These are phyloP conservation scores for Pleuronectes platessa DNA, from an alignment of 2,113 vertebrate species.

Conservation along the genomic window DNA sequence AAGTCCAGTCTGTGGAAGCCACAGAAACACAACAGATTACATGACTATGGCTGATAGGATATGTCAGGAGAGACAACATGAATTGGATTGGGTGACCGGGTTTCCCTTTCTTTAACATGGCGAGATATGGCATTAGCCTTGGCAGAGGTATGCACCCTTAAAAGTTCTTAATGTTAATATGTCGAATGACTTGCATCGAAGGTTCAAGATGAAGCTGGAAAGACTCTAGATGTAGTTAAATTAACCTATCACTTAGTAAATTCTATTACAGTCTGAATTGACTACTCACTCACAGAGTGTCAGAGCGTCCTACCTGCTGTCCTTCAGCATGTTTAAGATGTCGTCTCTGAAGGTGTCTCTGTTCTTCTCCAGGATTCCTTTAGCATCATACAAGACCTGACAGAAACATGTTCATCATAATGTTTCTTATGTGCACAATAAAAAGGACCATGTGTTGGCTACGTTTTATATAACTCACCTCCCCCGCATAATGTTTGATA, in stretches of 20 bases:
- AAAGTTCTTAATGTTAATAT: too few species aligned
- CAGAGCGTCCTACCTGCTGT: constrained; percentile 85
- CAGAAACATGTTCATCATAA: not conserved
- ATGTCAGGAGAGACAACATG: too few species aligned
- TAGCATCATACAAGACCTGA: constrained; percentile 90
- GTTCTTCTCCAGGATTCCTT: constrained; percentile 92
- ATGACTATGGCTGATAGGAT: too few species aligned
- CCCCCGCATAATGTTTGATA: constrained; percentile 93
- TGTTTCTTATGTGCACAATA: not conserved
- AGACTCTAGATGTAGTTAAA: too few species aligned
- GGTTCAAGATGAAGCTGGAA: too few species aligned
- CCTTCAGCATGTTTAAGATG: constrained; percentile 92
- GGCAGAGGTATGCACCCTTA: too few species aligned
- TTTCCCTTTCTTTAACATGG: too few species aligned
- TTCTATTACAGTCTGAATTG: not conserved
- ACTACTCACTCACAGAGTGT: not conserved
- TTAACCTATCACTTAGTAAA: not conserved
- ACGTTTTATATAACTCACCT: constrained; percentile 76
- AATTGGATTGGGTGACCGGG: too few species aligned
- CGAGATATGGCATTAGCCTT: too few species aligned
- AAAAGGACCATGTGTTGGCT: not conserved
- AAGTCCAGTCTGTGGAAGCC: constrained; percentile 87
- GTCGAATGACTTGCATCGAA: too few species aligned
- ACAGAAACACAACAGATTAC: constrained; percentile 9
- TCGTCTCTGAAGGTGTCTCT: constrained; percentile 94